Percentiles rank a stretch among this genome's conserved stretches.
Evolutionary conservation across 2,113 vertebrate genomes (phyloP).

Genomic region (Eonycteris spelaea): DNA sequence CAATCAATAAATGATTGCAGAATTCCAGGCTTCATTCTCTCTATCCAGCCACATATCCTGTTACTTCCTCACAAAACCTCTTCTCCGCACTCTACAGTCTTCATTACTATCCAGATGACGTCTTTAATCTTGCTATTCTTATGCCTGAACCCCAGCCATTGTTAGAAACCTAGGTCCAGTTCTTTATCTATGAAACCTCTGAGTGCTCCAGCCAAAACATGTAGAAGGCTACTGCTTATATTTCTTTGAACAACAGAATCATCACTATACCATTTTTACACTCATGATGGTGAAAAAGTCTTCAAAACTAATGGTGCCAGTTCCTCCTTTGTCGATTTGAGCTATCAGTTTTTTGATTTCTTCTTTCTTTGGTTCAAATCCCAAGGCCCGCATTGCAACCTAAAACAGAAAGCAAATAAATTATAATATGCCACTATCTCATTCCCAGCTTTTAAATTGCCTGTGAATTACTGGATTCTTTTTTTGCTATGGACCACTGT

Average conservation of each 20-base stretch:
- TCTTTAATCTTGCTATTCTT: not conserved
- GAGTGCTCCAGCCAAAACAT: not conserved
- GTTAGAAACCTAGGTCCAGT: not conserved
- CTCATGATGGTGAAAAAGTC: constrained; percentile 94
- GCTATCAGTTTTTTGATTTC: constrained; percentile 94
- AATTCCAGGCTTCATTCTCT: not conserved
- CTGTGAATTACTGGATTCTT: not conserved
- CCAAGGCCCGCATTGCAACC: constrained; percentile 94
- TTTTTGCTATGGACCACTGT: not conserved
- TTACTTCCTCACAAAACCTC: not conserved
- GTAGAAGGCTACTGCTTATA: not conserved
- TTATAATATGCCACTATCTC: constrained; percentile 6
- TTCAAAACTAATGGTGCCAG: constrained; percentile 88
- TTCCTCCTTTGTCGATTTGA: constrained; percentile 91
- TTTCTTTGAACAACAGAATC: constrained; percentile 22
- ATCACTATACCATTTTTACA: constrained; percentile 90
- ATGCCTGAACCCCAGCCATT: not conserved
- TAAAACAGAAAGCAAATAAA: constrained; percentile 73
- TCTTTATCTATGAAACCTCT: not conserved
- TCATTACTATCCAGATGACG: not conserved
- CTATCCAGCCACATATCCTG: not conserved
- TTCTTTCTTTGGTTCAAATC: constrained; percentile 97
- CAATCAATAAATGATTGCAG: not conserved
- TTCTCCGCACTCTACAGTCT: not conserved
- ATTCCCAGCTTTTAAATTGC: not conserved